Conservation (phyloP, 2,797 vertebrate genomes). For the Sciurus vulgaris region DNA sequence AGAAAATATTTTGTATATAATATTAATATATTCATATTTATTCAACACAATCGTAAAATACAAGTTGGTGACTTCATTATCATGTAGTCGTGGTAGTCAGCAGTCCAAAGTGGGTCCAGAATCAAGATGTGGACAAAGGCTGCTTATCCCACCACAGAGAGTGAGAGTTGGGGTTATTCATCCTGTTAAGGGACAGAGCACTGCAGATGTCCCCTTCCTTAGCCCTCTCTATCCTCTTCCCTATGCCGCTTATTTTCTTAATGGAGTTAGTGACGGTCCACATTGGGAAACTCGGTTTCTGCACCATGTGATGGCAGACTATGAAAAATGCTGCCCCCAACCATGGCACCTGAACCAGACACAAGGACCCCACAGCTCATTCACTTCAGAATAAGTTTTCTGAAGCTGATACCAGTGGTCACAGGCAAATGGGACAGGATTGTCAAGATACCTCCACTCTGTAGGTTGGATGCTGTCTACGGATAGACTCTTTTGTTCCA, state of each 20-base stretch:
- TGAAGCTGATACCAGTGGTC: neutral
- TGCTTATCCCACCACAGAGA: neutral
- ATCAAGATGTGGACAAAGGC: neutral
- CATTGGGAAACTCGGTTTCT: neutral
- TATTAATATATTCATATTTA: conserved; percentile 12
- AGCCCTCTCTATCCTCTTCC: neutral
- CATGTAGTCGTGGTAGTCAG: neutral
- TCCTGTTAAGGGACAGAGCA: neutral
- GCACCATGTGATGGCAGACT: neutral
- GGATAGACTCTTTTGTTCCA: neutral
- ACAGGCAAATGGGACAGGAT: neutral
- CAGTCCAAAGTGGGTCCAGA: neutral
- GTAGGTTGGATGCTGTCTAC: neutral
- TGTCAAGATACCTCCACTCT: neutral
- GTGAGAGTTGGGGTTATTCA: neutral
- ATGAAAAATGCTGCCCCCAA: neutral
- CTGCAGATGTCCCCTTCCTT: neutral
- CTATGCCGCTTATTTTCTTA: neutral
- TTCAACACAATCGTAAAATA: neutral
- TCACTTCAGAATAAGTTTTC: neutral
- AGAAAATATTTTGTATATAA: neutral
- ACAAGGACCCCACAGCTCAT: neutral
- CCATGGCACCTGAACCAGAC: too few species aligned
- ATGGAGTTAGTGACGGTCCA: neutral
- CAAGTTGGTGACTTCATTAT: neutral